Percentiles rank a stretch among this genome's conserved stretches.
Evolutionary conservation across 2,113 vertebrate species (phyloP).

Genomic region (Chionis minor): DNA sequence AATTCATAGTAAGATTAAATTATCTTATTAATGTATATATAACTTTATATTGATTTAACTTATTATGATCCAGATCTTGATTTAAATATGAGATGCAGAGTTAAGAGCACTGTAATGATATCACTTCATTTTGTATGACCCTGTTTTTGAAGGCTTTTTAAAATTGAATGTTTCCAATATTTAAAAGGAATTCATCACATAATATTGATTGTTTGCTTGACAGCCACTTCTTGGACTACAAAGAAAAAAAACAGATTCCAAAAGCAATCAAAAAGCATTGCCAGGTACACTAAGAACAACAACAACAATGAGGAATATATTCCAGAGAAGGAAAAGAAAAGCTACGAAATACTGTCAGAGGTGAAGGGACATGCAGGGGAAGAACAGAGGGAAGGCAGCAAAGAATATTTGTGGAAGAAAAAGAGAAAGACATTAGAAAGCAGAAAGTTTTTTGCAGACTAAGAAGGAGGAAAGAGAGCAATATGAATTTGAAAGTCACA

Average conservation of each 20-base stretch:
- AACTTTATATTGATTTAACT: not conserved
- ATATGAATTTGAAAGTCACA: not conserved
- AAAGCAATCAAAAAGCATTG: not conserved
- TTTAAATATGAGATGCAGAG: not conserved
- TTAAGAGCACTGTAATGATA: not conserved
- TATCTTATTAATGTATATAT: not conserved
- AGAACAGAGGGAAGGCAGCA: not conserved
- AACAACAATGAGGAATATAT: not conserved
- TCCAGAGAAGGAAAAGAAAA: not conserved
- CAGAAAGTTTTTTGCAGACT: not conserved
- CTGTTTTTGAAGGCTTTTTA: not conserved
- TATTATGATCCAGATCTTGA: not conserved
- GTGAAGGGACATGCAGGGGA: not conserved
- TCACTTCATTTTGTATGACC: not conserved
- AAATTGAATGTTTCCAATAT: not conserved
- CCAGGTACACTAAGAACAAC: not conserved
- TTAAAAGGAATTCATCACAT: not conserved
- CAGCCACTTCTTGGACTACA: not conserved
- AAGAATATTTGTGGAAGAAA: not conserved
- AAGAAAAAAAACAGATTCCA: not conserved
- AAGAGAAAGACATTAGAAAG: not conserved
- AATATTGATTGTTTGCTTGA: not conserved
- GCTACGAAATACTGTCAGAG: not conserved
- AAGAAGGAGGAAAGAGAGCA: not conserved
- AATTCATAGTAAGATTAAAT: not conserved